Base-by-base conservation (phyloP, 92 coral and sea anemone species). In the Montipora capitata region DNA sequence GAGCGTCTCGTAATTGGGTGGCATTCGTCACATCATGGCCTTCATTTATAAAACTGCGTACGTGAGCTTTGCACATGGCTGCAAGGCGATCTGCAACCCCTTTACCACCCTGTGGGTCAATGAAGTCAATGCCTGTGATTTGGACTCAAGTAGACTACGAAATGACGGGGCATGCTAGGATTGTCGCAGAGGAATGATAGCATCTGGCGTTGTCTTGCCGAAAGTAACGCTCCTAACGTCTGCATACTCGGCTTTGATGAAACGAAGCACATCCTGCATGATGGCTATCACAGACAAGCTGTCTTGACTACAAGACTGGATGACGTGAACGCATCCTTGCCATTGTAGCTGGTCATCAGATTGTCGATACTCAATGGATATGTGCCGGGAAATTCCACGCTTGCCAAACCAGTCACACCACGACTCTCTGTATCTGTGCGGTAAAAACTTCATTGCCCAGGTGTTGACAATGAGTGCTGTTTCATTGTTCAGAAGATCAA, bases 81-180 rank as follows among this genome's bases (percentile, higher is more conserved):
- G 83, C 74, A 61, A 85, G 83, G 49, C 88, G 41, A 52, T 83
- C 80, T 61, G 88, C 81, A 4, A 81, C 88, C 18, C 88, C 88
- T 18, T 83, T 83, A 18, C 88, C 81, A 11, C 88, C 88, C 52
- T 48, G 52, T 48, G 52, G 52, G 10, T 48, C 52, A 48, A 3
- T 48, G 9, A 48, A 48, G 52, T 41, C 57, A 72, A 45, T 13
- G 54, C 16, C 54, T 72, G n/a, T 12, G 18, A 72, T 68, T 38
- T 67, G 66, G 65, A 75, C 80, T 45, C 66, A 45, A 18, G 51
- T 56, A 51, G 56, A 72, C 35, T 39, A 1, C 1, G 77, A 41
- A 72, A 72, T 45, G 40, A 43, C 77, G 40, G 77, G 77, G 77
- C 77, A 72, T 15, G 77, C 77, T 16, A 72, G 77, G 77, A 72